phyloP scores from a whole-genome alignment of 2,888 invertebrate species.

The Smittia aterrima region DNA sequence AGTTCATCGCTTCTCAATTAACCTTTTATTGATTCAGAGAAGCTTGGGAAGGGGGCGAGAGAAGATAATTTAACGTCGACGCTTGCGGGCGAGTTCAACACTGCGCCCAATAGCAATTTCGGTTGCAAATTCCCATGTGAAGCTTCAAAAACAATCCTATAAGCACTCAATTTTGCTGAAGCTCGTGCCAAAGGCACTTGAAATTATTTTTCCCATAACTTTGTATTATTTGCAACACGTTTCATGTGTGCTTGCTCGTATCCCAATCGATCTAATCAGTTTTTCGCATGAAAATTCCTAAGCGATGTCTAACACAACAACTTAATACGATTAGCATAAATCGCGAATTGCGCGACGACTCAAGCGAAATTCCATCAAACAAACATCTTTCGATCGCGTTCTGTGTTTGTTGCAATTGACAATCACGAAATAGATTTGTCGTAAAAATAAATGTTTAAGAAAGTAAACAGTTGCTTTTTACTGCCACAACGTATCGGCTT shows the following conservation, averaged over 20 bases:
- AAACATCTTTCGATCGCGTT: background rate
- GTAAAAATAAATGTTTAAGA: background rate
- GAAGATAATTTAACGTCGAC: background rate
- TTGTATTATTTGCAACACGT: conserved; percentile 1
- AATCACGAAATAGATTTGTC: background rate
- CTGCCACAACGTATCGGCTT: background rate
- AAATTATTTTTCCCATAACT: conserved; percentile 12
- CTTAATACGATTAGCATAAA: conserved; percentile 23
- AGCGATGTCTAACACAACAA: background rate
- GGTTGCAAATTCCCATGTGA: conserved; percentile 1
- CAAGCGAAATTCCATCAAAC: background rate
- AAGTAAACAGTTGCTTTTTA: background rate
- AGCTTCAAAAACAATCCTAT: background rate
- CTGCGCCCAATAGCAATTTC: background rate
- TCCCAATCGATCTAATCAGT: background rate
- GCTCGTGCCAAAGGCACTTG: conserved; percentile 1
- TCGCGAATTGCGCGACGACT: background rate
- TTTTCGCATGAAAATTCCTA: conserved; percentile 16
- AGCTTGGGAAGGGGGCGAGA: background rate
- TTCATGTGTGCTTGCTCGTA: background rate
- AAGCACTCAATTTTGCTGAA: background rate
- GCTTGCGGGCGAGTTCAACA: background rate
- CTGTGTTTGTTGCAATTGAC: background rate
- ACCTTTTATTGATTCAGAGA: conserved; percentile 15
- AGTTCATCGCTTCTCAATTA: conserved; percentile 14